These are phyloP conservation scores for Lepus americanus DNA, from an alignment of 2,113 vertebrate genomes.

Conservation along the genomic window DNA sequence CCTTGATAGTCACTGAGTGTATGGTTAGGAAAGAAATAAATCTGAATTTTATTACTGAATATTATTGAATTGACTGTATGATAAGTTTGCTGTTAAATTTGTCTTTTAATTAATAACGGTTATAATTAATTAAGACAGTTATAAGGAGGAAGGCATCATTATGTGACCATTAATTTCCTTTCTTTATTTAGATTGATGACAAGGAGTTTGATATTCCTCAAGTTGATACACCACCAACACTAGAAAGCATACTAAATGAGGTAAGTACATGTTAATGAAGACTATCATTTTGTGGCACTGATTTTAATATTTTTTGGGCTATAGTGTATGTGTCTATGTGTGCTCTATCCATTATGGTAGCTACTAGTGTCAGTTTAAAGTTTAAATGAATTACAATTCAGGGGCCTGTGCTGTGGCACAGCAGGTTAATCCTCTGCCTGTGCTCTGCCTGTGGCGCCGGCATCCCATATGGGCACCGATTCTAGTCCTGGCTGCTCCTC, in stretches of 20 bases:
- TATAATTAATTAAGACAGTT: background rate
- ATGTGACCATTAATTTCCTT: constrained; percentile 57
- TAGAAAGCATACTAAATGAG: constrained; percentile 99
- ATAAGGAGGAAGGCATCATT: background rate
- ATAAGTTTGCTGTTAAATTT: constrained; percentile 33
- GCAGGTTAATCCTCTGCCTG: too few species aligned
- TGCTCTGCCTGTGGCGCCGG: too few species aligned
- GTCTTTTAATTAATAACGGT: constrained; percentile 16
- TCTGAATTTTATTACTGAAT: background rate
- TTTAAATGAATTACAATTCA: constrained; percentile 8
- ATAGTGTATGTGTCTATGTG: background rate
- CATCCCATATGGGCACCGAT: too few species aligned
- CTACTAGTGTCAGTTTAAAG: background rate
- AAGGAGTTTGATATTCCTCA: constrained; percentile 99
- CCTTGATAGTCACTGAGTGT: background rate
- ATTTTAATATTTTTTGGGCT: constrained; percentile 25
- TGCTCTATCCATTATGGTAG: background rate
- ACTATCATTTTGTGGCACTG: background rate
- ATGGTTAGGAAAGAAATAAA: background rate
- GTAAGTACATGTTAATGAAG: constrained; percentile 85
- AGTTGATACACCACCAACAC: constrained; percentile 97
- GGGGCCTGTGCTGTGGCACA: too few species aligned
- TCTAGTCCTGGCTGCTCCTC: too few species aligned
- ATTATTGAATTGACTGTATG: background rate
- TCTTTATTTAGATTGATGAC: constrained; percentile 94